These are phyloP conservation scores for Kuschelorhynchus macadamiae DNA, from an alignment of 2,888 invertebrate genomes.

Conservation along the genomic window DNA sequence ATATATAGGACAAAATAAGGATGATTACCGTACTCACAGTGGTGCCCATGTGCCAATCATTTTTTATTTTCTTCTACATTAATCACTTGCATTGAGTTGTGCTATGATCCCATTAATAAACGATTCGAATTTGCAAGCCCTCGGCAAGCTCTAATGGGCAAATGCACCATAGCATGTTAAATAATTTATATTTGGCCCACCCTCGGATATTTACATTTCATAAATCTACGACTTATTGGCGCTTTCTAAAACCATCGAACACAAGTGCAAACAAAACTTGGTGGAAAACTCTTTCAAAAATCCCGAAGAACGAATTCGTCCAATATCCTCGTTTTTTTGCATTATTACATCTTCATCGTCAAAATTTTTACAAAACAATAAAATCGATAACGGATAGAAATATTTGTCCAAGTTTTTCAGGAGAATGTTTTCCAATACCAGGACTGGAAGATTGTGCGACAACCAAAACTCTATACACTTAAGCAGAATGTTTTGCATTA, in stretches of 20 bases:
- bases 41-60: too few relatives aligned
- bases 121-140: too few relatives aligned
- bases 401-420: constrained; percentile 69
- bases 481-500: constrained; percentile 68
- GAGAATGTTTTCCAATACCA: constrained; percentile 65
- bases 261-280: constrained; percentile 69
- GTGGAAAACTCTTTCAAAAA: constrained; percentile 69
- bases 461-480: constrained; percentile 69
- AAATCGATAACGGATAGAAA: constrained; percentile 68
- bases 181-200: too few relatives aligned
- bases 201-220: too few relatives aligned
- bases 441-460: constrained; percentile 65
- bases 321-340: constrained; percentile 53
- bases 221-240: constrained; percentile 65
- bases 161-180: too few relatives aligned
- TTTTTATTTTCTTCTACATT: too few relatives aligned
- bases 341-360: constrained; percentile 64
- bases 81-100: too few relatives aligned
- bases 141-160: too few relatives aligned
- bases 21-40: too few relatives aligned
- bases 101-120: too few relatives aligned
- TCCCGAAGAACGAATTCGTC: constrained; percentile 64
- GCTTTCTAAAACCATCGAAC: constrained; percentile 69
- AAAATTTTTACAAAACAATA: constrained; percentile 68
- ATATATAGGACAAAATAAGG: too few relatives aligned